These are phyloP conservation scores for Plagodis pulveraria DNA, from an alignment of 2,888 invertebrate species.

Conservation along the genomic window DNA sequence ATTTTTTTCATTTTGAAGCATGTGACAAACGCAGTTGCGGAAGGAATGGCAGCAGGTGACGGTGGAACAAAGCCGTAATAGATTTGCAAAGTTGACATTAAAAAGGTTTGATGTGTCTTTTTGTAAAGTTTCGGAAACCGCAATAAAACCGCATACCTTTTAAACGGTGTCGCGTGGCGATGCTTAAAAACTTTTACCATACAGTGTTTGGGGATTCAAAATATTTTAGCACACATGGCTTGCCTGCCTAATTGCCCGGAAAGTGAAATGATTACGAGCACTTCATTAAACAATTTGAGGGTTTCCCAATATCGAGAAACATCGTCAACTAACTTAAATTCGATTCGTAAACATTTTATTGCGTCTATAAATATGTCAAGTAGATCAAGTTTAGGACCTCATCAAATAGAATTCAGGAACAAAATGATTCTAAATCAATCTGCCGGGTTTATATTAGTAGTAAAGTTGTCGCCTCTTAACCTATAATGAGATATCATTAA, in stretches of 20 bases:
- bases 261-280: slow-evolving; percentile 35
- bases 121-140: slow-evolving; percentile 71
- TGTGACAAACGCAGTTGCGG: slow-evolving; percentile 47
- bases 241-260: slow-evolving; percentile 54
- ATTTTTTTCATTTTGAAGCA: slow-evolving; percentile 45
- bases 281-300: slow-evolving; percentile 34
- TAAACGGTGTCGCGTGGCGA: slow-evolving; percentile 71
- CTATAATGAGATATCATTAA: slow-evolving; percentile 66
- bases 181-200: slow-evolving; percentile 63
- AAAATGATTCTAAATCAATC: slow-evolving; percentile 68
- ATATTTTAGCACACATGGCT: slow-evolving; percentile 60
- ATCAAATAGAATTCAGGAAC: slow-evolving; percentile 56
- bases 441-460: slow-evolving; percentile 62
- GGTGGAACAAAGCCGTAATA: slow-evolving; percentile 66
- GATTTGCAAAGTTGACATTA: slow-evolving; percentile 66
- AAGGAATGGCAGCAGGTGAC: slow-evolving; percentile 62
- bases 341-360: slow-evolving; percentile 48
- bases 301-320: slow-evolving; percentile 31
- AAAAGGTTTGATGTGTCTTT: slow-evolving; percentile 52
- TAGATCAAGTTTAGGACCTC: slow-evolving; percentile 52
- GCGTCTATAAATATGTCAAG: slow-evolving; percentile 62
- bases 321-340: slow-evolving; percentile 28
- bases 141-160: slow-evolving; percentile 73
- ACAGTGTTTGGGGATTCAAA: slow-evolving; percentile 54
- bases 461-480: slow-evolving; percentile 71